Base-by-base conservation (phyloP, 1,140 invertebrate genomes). In the Drosophila setifemur region DNA sequence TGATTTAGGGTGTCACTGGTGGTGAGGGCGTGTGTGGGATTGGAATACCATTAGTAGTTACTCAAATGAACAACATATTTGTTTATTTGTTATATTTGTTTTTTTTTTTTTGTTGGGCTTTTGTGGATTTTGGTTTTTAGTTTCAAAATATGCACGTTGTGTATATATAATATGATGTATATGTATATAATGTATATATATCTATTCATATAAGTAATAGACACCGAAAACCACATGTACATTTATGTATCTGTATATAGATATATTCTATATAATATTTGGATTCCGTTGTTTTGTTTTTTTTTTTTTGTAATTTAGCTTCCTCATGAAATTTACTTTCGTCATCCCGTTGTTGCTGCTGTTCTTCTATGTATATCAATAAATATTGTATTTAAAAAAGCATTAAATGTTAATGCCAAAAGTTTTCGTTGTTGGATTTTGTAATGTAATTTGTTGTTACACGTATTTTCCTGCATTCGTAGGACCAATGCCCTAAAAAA, bases 361-460 rank as follows among this genome's bases (percentile, higher is more conserved):
- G 49, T 12, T 42, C 52, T 42, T 23, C 73, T 78, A 77, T 68
- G 37, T 74, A 74, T 78, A 58, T 75, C 57, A 75, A 81, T 81
- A 81, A 75, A 82, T 81, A 75, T 75, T 70, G 50, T 83, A 88
- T 86, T 88, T 86, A 68, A 86, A 89, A 89, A 89, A 89, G 81
- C 77, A 83, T 89, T 81, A 61, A 76, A 78, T 48, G 40, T 47
- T 77, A 82, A 89, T 89, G 81, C 87, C 78, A 89, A 89, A 89
- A 89, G 53, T 64, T 81, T 89, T 89, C 87, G 87, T 89, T 89
- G 87, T 87, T 86, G 49, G 67, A 76, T 89, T 88, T 78, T 86
- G 82, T 86, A 85, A 85, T 85, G 57, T 48, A 86, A 79, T 86
- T 75, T 73, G 48, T 45, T 70, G 73, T 83, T 83, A 83, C 78